Base-by-base conservation (phyloP, 1,140 invertebrate genomes). In the Mactra quadrangularis region DNA sequence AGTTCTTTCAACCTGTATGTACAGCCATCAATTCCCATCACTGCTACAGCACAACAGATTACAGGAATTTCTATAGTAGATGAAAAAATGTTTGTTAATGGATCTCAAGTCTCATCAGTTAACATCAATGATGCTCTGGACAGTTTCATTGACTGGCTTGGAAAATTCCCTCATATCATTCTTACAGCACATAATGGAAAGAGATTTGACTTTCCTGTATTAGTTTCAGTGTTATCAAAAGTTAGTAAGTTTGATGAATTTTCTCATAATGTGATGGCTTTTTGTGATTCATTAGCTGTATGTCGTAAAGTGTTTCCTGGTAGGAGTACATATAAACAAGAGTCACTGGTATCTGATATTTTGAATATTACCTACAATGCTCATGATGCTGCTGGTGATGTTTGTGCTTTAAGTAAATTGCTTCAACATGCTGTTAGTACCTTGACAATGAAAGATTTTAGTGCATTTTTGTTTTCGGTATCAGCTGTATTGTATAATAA, bases 191-290 rank as follows among this genome's bases (percentile, higher is more conserved):
- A 64, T 38, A 64, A 64, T 64, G 60, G 60, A 4, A 35, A 45
- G 31, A 11, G 38, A 19, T 64, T 64, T 64, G 60, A 64, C 22
- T 64, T 64, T 38, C 60, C 60, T 19, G 33, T 64, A 35, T 22
- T 38, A 1, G 25, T 35, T 17, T 35, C 2, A 7, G 33, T 31
- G 7, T 55, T 55, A 19, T 4, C 4, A 55, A 55, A n/a, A 38
- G 19, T 15, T 11, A 35, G 11, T 3, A 1, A 3, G 7, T 35
- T 57, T 1, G 60, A 64, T 22, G 6, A 33, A 33, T 64, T 33
- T 38, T 19, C 38, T 19, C 15, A 38, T n/a, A 29, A 1, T 35
- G 60, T 64, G 19, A 15, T 19, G 2, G 13, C 33, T 29, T 35
- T 35, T 55, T n/a, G 4, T 6, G 53, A 55, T 55, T 9, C 7